Evolutionary conservation across 2,113 vertebrate species (phyloP), one percentile per base, ranked within the genome.

Genomic region (Pedionomus torquatus): DNA sequence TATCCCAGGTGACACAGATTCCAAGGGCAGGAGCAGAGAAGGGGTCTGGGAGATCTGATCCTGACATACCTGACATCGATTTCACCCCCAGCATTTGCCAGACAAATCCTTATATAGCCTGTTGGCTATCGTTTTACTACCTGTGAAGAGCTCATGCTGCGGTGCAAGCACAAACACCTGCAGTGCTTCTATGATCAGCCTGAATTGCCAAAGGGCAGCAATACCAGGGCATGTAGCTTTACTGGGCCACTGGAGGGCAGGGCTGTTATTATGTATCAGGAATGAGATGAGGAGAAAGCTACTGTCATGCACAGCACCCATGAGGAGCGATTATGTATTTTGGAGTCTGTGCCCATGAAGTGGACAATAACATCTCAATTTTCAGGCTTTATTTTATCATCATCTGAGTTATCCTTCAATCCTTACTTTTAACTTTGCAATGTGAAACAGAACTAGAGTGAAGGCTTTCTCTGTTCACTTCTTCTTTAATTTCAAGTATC

Each of bases 181-280:
- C 71, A 61, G 52, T 9, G 4, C 35, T 51, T 25, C n/a, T 30
- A 28, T 21, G 30, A 46, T 5, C 68, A 65, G 19, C 41, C 71
- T 44, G 20, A n/a, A 57, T 20, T 28, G 41, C 15, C 26, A 39
- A 75, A 57, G 46, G 61, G 41, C 12, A 19, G 43, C 51, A 15
- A 0, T 5, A 8, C 39, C 3, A 33, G 17, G 23, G 54, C 21
- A 5, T 11, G 66, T 25, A 46, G 48, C 92, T 64, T 58, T 44
- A 0, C 51, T 20, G 71, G 48, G 65, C 95, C 92, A 16, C 97
- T 87, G 94, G 93, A 91, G 90, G 92, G 94, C 96, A 97, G 93
- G 80, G 41, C 83, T 82, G 80, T 39, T 7, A 48, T 11, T 15
- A 9, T 5, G 12, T 10, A 93, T 33, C 57, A 13, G 74, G 52